Percentiles rank a stretch among this genome's conserved stretches.
phyloP scores from a whole-genome alignment of 2,888 invertebrate genomes.

The Bimastos eiseni region DNA sequence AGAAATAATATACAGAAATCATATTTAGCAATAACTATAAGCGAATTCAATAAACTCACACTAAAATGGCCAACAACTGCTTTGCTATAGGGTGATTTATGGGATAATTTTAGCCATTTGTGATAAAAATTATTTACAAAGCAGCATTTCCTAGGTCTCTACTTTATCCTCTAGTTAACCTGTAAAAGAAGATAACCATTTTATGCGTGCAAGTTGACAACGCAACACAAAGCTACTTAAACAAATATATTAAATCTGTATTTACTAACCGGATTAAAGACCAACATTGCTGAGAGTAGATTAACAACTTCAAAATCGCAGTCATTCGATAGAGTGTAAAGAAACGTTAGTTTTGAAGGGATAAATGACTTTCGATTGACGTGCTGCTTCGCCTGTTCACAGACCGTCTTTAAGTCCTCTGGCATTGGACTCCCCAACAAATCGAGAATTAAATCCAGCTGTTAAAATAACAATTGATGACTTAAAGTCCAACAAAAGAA shows the following conservation, averaged over 20 bases:
- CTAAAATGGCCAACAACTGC: background rate
- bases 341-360: conserved; percentile 58
- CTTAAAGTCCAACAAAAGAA: background rate
- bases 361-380: conserved; percentile 73
- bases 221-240: background rate
- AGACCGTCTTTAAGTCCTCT: conserved; percentile 95
- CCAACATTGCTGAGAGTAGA: conserved; percentile 92
- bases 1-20: background rate
- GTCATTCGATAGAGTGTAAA: conserved; percentile 82
- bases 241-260: too few species aligned
- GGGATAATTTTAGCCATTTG: background rate
- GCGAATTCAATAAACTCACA: background rate
- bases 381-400: conserved; percentile 88
- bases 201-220: background rate
- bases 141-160: too few species aligned
- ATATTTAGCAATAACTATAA: background rate
- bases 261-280: conserved; percentile 88
- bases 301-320: conserved; percentile 93
- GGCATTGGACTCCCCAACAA: conserved; percentile 90
- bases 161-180: background rate
- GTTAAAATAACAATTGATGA: conserved; percentile 48
- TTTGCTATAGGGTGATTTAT: background rate
- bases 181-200: background rate
- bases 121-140: background rate
- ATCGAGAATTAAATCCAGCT: conserved; percentile 96